A percentile compares a stretch with the other conserved stretches of the same genome.
These are phyloP conservation scores for Myotis daubentonii DNA, from an alignment of 2,797 vertebrate species.

Conservation along the genomic window DNA sequence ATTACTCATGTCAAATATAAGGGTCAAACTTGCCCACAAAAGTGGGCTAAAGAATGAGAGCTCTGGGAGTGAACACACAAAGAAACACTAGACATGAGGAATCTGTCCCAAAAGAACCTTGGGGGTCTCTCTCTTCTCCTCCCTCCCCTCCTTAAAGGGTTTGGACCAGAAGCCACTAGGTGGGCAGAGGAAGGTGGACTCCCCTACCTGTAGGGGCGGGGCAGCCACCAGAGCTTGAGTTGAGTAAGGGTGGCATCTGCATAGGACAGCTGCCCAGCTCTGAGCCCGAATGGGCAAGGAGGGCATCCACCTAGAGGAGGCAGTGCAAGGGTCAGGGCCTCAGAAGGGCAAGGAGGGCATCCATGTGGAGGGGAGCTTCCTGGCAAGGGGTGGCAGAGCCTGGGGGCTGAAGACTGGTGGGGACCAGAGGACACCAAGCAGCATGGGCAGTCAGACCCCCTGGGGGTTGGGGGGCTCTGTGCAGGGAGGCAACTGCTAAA, in stretches of 20 bases:
- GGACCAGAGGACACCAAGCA: background rate
- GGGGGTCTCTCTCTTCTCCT: background rate
- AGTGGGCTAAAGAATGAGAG: conserved; percentile 37
- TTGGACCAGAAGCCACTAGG: background rate
- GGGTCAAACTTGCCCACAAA: conserved; percentile 49
- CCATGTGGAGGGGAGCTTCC: background rate
- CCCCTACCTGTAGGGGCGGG: background rate
- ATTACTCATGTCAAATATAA: conserved; percentile 68
- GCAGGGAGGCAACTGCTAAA: background rate
- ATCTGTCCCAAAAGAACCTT: background rate
- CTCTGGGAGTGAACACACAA: background rate
- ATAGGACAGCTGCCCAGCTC: background rate
- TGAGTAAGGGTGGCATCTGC: background rate
- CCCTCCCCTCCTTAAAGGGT: background rate
- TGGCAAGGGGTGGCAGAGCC: background rate
- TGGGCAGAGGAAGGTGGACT: background rate
- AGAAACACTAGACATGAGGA: background rate
- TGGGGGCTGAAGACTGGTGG: background rate
- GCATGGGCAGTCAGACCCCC: too few relatives aligned
- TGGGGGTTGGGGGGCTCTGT: too few relatives aligned
- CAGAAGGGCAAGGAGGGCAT: background rate
- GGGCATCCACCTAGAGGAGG: background rate
- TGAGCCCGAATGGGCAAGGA: background rate
- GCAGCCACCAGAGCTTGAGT: background rate
- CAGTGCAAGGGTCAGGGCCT: background rate